Evolutionary conservation across 2,113 vertebrate genomes (phyloP), one percentile per base, ranked within the genome.

Genomic region (Myotis brandtii): DNA sequence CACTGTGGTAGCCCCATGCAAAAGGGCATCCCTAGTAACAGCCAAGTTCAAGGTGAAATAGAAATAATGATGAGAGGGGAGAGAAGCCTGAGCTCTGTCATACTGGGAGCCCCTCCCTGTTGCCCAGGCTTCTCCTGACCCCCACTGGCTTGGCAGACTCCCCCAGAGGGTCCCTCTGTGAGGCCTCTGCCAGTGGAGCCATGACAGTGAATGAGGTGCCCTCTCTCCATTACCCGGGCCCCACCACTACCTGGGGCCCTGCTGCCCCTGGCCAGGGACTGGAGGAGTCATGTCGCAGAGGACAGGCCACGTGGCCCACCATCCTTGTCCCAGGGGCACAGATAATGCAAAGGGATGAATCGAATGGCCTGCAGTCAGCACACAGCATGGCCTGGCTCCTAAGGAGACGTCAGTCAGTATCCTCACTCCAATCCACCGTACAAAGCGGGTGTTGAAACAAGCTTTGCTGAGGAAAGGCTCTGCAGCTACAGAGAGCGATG

Each of bases 391-490:
- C 48, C 48, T 77, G 75, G 30, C 30, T 40, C 10, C 56, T 21
- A 64, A 64, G 2, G 56, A 46, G 80, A 64, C 69, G 10, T 23
- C 9, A 21, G 34, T 25, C 0, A 11, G 86, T 34, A 21, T 32
- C 72, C 32, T 64, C 43, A 9, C 40, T 50, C n/a, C 43, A 37
- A 8, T 20, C 23, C 16, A 2, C n/a, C 32, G 30, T 30, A 14
- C 2, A 5, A 20, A 37, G n/a, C 0, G 4, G 4, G 56, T 9
- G 4, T 4, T 40, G 21, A 20, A 50, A 66, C 23, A 20, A 37
- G 43, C 30, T 9, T 30, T 1, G 2, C 32, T 6, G n/a, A 77
- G 73, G n/a, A 50, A 34, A 66, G n/a, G 23, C 43, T 14, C 43
- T 50, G 32, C 0, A 3, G 32, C 56, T 25, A 16, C 18, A n/a